A percentile compares a stretch with the other conserved stretches of the same genome.
phyloP scores from a whole-genome alignment of 2,888 invertebrate species.

The Tortricodes alternella region DNA sequence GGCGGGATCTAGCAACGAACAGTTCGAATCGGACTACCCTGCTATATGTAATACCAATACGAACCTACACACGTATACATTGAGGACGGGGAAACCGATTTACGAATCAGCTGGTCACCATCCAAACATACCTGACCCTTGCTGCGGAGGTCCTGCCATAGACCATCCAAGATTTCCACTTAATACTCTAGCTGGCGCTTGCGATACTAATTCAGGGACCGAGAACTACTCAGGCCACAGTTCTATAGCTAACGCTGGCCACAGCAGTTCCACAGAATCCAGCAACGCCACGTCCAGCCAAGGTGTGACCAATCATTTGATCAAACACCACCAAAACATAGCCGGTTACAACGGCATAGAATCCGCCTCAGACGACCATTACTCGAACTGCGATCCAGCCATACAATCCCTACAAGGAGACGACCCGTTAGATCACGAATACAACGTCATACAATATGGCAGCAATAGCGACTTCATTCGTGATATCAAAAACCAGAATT shows the following conservation, averaged over 20 bases:
- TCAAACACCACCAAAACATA: constrained; percentile 75
- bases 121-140: constrained; percentile 67
- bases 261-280: constrained; percentile 79
- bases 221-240: constrained; percentile 85
- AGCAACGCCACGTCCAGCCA: constrained; percentile 79
- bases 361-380: constrained; percentile 78
- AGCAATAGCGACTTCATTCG: constrained; percentile 77
- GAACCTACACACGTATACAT: constrained; percentile 91
- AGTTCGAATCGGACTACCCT: constrained; percentile 92
- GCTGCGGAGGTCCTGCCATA: constrained; percentile 69
- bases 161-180: constrained; percentile 77
- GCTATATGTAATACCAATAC: constrained; percentile 94
- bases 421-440: constrained; percentile 77
- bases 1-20: constrained; percentile 92
- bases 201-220: constrained; percentile 84
- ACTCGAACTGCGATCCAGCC: constrained; percentile 78
- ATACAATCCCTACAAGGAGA: constrained; percentile 77
- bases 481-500: constrained; percentile 81
- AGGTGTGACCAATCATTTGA: constrained; percentile 77
- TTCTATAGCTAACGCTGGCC: constrained; percentile 80
- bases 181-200: constrained; percentile 79
- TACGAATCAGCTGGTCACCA: constrained; percentile 84
- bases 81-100: constrained; percentile 89
- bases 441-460: constrained; percentile 79
- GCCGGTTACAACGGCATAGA: constrained; percentile 76